Evolutionary conservation across 2,797 vertebrate genomes (phyloP), one percentile per base, ranked within the genome.

Genomic region (Tachyglossus aculeatus): DNA sequence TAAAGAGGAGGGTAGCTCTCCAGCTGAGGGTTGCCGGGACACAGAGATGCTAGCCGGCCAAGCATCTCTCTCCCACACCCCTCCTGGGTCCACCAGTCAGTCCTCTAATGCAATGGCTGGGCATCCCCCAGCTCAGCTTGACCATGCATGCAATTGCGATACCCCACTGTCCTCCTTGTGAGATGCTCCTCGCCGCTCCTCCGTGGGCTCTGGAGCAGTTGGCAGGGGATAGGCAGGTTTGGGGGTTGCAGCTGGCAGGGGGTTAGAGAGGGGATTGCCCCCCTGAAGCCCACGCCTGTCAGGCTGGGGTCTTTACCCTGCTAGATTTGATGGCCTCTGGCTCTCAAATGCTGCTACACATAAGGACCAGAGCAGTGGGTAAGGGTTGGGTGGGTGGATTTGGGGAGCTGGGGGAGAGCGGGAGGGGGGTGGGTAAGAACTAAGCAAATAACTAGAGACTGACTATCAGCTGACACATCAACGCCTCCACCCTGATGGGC

Each of bases 401-500:
- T 84, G 82, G 88, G 86, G 86, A 89, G 87, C 81, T 80, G 86
- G 82, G 78, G 87, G 83, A 75, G 85, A 83, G 34, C 81, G 85
- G 83, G 78, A 82, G 83, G 83, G 88, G 33, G 87, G 91, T 88
- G 83, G 90, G 88, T 90, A 88, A 56, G 77, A 82, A 88, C 84
- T 77, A 83, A 90, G 88, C 86, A 44, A 79, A 82, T 81, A 74
- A 77, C 82, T 52, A 19, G 85, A 70, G 88, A 81, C 80, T 84
- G 88, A 74, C 71, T 86, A 86, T 88, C 88, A 89, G 87, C 87
- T 86, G 87, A 88, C 85, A 88, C 85, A 84, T 78, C 70, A 88
- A 82, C 50, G 84, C 86, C 87, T 76, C 67, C 84, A 29, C 77
- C 61, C 80, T 40, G 84, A 80, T 82, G 82, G 82, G 83, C 87